Base-by-base conservation (phyloP, 2,888 invertebrate genomes). In the Neoascia interrupta region DNA sequence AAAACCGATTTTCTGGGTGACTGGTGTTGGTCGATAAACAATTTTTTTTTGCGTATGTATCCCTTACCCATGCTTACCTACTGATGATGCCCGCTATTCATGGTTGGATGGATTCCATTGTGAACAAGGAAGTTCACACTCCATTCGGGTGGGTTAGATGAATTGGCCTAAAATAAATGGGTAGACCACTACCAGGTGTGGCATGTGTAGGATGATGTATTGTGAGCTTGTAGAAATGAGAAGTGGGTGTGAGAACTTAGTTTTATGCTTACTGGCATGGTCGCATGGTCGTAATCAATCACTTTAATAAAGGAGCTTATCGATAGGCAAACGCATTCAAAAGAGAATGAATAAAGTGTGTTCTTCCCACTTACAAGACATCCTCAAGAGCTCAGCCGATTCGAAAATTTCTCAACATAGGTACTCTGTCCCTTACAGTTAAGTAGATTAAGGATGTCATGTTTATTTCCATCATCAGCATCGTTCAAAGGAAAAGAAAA, bases 1-100 rank as follows among this genome's bases (percentile, higher is more conserved):
- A 56, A 61, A 76, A 79, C 73, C 73, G 72, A 73, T 79, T 79
- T 79, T 61, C 73, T 79, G 66, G 61, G 56, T 79, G 79, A 79
- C 72, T 79, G 73, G 56, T 79, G 73, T 73, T 58, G 61, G 66
- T 68, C 73, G 56, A 68, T 73, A 73, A 61, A 68, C 31, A 66
- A 47, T 36, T 58, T 28, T 28, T 15, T 21, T 23, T 49, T 37
- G 0, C 39, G n/a, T 43, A 16, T 36, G 36, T 47, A 26, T 49
- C 13, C 15, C 21, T 37, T 6, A 37, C 10, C 34, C 43, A 28
- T 31, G 31, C 8, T 31, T 31, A n/a, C 4, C n/a, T 31, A n/a
- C n/a, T 31, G 8, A 5, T 31, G 8, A n/a, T 31, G 8, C 31
- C 45, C 18, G 64, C 34, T 54, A 39, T 61, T 60, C 66, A 56